These are phyloP conservation scores for Musca vetustissima DNA, from an alignment of 1,140 invertebrate species.

Conservation along the genomic window DNA sequence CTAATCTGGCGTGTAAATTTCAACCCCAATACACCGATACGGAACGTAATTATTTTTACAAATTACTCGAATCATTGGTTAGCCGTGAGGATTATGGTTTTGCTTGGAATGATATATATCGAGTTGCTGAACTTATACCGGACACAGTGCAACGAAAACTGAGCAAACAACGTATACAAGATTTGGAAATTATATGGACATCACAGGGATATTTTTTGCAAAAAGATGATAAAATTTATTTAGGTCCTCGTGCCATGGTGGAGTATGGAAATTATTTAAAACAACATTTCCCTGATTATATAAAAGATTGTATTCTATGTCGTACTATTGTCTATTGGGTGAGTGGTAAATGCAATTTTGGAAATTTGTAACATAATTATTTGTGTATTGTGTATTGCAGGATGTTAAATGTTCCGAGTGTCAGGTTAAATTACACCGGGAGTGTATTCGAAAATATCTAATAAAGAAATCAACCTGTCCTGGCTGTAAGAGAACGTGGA, in stretches of 20 bases:
- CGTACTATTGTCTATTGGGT: slow-evolving; percentile 29
- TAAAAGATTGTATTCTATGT: slow-evolving; percentile 28
- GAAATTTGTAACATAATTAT: not conserved
- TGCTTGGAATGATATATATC: slow-evolving; percentile 25
- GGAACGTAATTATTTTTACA: slow-evolving; percentile 28
- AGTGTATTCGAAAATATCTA: slow-evolving; percentile 27
- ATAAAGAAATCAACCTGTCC: slow-evolving; percentile 28
- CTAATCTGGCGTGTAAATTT: slow-evolving; percentile 14
- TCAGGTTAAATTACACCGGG: slow-evolving; percentile 22
- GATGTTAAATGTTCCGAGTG: slow-evolving; percentile 27
- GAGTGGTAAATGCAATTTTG: slow-evolving; percentile 1
- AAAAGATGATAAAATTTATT: slow-evolving; percentile 25
- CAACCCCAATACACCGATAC: slow-evolving; percentile 24
- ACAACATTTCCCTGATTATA: slow-evolving; percentile 17
- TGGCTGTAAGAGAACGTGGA: slow-evolving; percentile 23
- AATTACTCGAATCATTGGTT: slow-evolving; percentile 24
- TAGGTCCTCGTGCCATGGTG: slow-evolving; percentile 25
- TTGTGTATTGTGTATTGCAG: slow-evolving; percentile 6
- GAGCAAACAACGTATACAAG: slow-evolving; percentile 25
- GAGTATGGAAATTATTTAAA: slow-evolving; percentile 28
- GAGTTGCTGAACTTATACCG: not conserved
- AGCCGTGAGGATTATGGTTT: slow-evolving; percentile 25
- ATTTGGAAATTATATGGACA: slow-evolving; percentile 19
- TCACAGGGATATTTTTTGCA: slow-evolving; percentile 28
- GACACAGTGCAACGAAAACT: slow-evolving; percentile 11